A percentile compares a stretch with the other conserved stretches of the same genome.
Conservation (phyloP, 1,140 invertebrate species). For the Drosophila nigrodunni region DNA sequence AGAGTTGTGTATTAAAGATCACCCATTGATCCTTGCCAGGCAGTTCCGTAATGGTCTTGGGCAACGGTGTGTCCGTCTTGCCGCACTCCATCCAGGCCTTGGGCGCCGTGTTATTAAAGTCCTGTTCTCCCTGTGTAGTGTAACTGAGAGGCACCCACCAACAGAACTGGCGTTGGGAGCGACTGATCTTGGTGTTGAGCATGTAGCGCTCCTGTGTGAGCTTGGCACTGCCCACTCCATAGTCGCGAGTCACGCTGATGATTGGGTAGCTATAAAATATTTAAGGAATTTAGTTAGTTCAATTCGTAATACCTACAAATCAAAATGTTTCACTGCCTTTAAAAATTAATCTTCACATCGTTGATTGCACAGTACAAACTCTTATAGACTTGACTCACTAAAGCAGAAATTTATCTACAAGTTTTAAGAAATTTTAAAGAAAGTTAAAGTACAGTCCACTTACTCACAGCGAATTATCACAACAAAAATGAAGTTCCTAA, state of each 20-base stretch:
- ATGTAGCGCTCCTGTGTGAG: conserved; percentile 86
- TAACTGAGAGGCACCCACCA: conserved; percentile 89
- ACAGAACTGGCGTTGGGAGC: conserved; percentile 51
- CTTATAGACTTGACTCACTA: too few species aligned
- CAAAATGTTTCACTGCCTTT: too few species aligned
- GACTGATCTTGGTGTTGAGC: conserved; percentile 59
- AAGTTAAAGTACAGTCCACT: too few species aligned
- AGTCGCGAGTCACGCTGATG: conserved; percentile 88
- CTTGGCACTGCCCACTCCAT: conserved; percentile 85
- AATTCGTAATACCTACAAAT: background rate
- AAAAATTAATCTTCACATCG: too few species aligned
- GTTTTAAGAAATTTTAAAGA: too few species aligned
- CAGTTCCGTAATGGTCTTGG: conserved; percentile 76
- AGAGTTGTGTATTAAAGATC: conserved; percentile 87
- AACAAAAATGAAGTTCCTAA: too few species aligned
- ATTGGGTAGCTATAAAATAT: conserved; percentile 88
- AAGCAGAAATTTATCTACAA: too few species aligned
- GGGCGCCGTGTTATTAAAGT: conserved; percentile 88
- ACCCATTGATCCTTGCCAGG: conserved; percentile 86
- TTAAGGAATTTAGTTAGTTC: background rate
- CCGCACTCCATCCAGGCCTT: conserved; percentile 87
- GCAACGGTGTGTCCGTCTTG: conserved; percentile 53
- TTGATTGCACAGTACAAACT: too few species aligned
- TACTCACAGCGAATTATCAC: too few species aligned
- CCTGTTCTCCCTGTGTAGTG: conserved; percentile 87